Base-by-base conservation (phyloP, 2,797 vertebrate genomes). In the Strix occidentalis region DNA sequence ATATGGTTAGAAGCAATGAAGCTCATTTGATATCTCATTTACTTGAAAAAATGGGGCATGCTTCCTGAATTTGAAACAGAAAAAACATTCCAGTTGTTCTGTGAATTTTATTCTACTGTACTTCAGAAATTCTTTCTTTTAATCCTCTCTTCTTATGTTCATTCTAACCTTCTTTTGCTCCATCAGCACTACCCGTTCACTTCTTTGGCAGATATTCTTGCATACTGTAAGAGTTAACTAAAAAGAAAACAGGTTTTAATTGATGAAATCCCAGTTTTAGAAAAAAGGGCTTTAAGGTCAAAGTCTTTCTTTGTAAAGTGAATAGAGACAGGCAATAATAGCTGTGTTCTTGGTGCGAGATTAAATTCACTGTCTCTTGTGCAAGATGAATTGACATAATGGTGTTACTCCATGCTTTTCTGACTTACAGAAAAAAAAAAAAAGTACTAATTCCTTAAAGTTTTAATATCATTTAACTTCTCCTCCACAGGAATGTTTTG, bases 241-340 rank as follows among this genome's bases (percentile, higher is more conserved):
- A 72, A 88, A 92, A 94, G 90, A 81, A 95, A 92, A 88, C 79
- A 79, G 79, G 16, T 86, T 93, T 88, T 95, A 93, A 94, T 88
- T 92, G 92, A 94, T 84, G 77, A 92, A 84, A 85, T 83, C 50
- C 78, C 24, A 15, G 46, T 84, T 90, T 88, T 66, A 72, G 79
- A 76, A 72, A 64, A 61, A 90, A 84, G 46, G 65, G 57, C 84
- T 94, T 68, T 90, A 77, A 93, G 97, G 96, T 95, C 94, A 86
- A 82, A 96, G 89, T 71, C 76, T 81, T 51, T 54, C 84, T 88
- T 24, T 75, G 87, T 54, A 33, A 87, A 68, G 78, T 63, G 84
- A 58, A 29, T 16, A 45, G 69, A 33, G 71, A 50, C 72, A 65
- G 76, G 86, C 46, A 80, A 43, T 63, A 50, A 51, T 58, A 68